phyloP scores from a whole-genome alignment of 2,888 invertebrate species.

The Schizotus pectinicornis region DNA sequence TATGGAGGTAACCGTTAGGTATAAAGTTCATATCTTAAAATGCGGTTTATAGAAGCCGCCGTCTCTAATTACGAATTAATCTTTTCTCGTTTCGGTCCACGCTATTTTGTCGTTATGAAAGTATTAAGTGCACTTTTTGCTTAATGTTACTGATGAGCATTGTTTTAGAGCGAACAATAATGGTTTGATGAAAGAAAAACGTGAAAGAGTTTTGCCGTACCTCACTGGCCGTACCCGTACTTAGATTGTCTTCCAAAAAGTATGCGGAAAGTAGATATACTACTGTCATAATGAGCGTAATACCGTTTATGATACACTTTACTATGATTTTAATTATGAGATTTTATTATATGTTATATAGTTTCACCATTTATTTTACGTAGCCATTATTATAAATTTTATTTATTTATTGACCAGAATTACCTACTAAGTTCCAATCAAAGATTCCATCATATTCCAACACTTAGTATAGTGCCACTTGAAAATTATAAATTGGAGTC shows the following conservation, averaged over 20 bases:
- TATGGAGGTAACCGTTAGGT: neutral
- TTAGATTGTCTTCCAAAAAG: conserved; percentile 13
- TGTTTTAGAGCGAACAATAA: conserved; percentile 9
- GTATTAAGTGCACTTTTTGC: too few species aligned
- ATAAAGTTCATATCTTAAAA: too few species aligned
- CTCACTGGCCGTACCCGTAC: conserved; percentile 3
- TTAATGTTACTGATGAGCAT: neutral
- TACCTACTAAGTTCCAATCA: too few species aligned
- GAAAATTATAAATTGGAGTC: too few species aligned
- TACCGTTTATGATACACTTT: conserved; percentile 31
- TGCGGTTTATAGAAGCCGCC: too few species aligned
- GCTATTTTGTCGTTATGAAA: too few species aligned
- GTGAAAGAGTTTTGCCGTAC: conserved; percentile 5
- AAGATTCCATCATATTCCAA: too few species aligned
- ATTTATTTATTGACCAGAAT: conserved; percentile 23
- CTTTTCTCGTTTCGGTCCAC: too few species aligned
- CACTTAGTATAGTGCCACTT: too few species aligned
- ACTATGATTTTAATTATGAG: conserved; percentile 31
- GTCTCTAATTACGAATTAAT: too few species aligned
- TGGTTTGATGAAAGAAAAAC: conserved; percentile 1
- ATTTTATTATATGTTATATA: too few species aligned
- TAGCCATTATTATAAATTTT: conserved; percentile 20
- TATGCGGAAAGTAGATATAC: conserved; percentile 23
- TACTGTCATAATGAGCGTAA: conserved; percentile 27
- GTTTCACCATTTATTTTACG: conserved; percentile 24